A percentile compares a stretch with the other conserved stretches of the same genome.
phyloP scores from a whole-genome alignment of 2,113 vertebrate species.

The Phalacrocorax pelagicus region DNA sequence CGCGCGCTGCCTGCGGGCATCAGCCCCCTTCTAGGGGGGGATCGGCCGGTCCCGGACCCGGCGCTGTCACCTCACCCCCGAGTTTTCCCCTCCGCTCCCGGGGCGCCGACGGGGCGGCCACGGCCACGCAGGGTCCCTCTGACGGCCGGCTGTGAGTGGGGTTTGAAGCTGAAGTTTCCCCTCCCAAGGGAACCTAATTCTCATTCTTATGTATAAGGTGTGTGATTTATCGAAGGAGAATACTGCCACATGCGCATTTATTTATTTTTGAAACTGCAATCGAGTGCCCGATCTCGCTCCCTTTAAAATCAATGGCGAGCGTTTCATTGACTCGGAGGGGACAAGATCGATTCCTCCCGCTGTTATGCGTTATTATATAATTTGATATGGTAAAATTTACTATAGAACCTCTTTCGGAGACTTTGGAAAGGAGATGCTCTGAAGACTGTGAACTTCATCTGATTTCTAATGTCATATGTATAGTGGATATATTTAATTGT shows the following conservation, averaged over 20 bases:
- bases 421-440: neutral
- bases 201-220: neutral
- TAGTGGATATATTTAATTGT: neutral
- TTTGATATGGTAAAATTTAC: neutral
- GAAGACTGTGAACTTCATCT: neutral
- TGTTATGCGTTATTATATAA: neutral
- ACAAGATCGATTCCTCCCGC: neutral
- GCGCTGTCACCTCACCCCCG: fast-evolving
- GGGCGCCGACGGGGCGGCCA: neutral
- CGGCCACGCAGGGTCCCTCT: neutral
- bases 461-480: neutral
- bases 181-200: neutral
- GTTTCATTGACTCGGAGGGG: neutral
- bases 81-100: neutral
- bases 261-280: neutral
- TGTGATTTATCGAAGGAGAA: neutral
- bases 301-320: neutral
- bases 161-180: neutral
- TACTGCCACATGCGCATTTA: neutral
- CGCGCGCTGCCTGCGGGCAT: neutral
- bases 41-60: neutral
- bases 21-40: too few relatives aligned
- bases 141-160: neutral
- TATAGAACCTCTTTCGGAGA: neutral
- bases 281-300: neutral